A percentile compares a stretch with the other conserved stretches of the same genome.
These are phyloP conservation scores for Ctenosaura bakeri DNA, from an alignment of 2,797 vertebrate genomes.

Conservation along the genomic window DNA sequence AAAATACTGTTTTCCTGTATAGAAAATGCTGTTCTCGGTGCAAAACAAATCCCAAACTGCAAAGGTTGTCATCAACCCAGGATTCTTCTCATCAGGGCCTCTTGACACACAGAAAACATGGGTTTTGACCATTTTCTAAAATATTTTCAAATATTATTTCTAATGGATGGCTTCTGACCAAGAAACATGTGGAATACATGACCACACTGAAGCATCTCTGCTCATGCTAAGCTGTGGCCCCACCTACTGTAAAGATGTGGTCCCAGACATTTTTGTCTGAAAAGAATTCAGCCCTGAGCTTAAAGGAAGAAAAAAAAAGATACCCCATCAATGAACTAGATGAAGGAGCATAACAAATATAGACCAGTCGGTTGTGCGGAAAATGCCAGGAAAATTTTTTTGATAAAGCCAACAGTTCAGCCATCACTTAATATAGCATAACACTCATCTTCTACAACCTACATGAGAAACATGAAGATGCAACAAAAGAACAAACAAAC, in stretches of 20 bases:
- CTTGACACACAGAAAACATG: too few species aligned
- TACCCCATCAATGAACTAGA: not conserved
- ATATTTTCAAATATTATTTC: too few species aligned
- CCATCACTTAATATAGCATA: not conserved
- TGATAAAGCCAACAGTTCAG: not conserved
- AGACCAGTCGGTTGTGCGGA: too few species aligned
- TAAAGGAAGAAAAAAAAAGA: not conserved
- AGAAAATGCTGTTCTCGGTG: too few species aligned
- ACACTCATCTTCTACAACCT: not conserved
- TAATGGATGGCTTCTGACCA: too few species aligned
- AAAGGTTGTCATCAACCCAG: too few species aligned
- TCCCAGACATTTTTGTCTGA: not conserved
- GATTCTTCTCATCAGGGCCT: too few species aligned
- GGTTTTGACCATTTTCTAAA: too few species aligned
- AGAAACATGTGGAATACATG: not conserved
- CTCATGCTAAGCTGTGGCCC: not conserved
- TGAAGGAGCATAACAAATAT: not conserved
- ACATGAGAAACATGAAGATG: not conserved
- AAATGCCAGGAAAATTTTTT: not conserved
- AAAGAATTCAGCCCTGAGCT: not conserved
- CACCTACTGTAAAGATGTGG: not conserved
- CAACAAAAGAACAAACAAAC: too few species aligned
- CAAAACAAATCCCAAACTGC: too few species aligned
- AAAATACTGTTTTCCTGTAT: too few species aligned
- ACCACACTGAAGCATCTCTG: too few species aligned